Percentiles rank a stretch among this genome's conserved stretches.
Conservation (phyloP, 35 echinoderm and acorn worm genomes). For the Apostichopus californicus region DNA sequence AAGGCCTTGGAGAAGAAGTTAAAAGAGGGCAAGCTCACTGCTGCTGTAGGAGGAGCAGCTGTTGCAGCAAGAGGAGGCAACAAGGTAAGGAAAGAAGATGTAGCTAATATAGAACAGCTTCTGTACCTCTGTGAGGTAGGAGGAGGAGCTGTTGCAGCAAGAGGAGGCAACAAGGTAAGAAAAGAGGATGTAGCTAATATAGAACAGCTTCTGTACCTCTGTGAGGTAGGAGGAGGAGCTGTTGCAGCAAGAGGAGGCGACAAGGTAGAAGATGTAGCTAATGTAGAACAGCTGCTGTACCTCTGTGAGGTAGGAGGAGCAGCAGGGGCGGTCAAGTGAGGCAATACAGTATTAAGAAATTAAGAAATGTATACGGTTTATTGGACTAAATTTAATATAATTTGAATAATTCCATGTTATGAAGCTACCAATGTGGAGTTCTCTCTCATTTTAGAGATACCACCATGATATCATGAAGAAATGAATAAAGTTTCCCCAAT, state of each 20-base stretch:
- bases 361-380: too few relatives aligned
- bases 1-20: conserved; percentile 90
- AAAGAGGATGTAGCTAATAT: too few relatives aligned
- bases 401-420: too few relatives aligned
- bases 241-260: conserved; percentile 39
- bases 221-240: conserved; percentile 40
- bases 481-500: too few relatives aligned
- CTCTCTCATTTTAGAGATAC: too few relatives aligned
- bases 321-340: conserved; percentile 28
- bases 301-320: conserved; percentile 24
- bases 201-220: too few relatives aligned
- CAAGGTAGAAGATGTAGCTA: conserved; percentile 13
- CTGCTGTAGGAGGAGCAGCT: conserved; percentile 57
- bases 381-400: too few relatives aligned
- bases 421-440: too few relatives aligned
- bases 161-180: conserved; percentile 45
- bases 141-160: too few relatives aligned
- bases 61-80: conserved; percentile 36
- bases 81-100: conserved; percentile 36
- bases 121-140: neutral
- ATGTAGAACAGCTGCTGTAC: too few relatives aligned
- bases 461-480: too few relatives aligned
- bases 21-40: conserved; percentile 59
- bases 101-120: too few relatives aligned
- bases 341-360: conserved; percentile 14